Evolutionary conservation across 2,888 invertebrate genomes (phyloP), one percentile per base, ranked within the genome.

Genomic region (Yponomeuta cagnagella): DNA sequence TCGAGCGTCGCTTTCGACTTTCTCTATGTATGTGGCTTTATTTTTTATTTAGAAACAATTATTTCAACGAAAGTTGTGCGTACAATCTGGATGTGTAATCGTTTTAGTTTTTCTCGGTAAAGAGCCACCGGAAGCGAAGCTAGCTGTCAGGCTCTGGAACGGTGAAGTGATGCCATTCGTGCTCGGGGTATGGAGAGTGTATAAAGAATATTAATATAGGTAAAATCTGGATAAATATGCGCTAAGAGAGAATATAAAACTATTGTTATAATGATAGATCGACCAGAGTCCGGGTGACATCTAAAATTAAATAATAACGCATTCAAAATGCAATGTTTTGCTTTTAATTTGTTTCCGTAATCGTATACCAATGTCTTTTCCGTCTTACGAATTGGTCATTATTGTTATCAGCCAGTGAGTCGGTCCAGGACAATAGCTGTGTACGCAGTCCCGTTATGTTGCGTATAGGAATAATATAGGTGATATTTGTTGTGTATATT

Each of bases 401-500:
- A 15, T 58, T 58, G 52, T 58, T 43, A 43, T 43, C 43, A 43
- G 43, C 43, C 43, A 43, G 43, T 8, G 43, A 8, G 43, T 43
- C 43, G 6, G 43, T 43, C 8, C 5, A 43, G 6, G 43, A 43
- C 43, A 43, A 43, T 43, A 43, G 43, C 43, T 43, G 43, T 43
- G 43, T 43, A 43, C 43, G 43, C 43, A 43, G 43, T 43, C 8
- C 9, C 43, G 9, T 43, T 43, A 43, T 43, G 43, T 43, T 43
- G 43, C 43, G 43, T 58, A 1, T 58, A 58, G 15, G 15, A 15
- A 8, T 58, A 58, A 58, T 58, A 58, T 58, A 58, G 15, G 12
- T 23, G 12, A 31, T n/a, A 64, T 64, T 64, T 64, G 64, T 84
- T 83, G 80, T 84, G 82, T 82, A 82, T 82, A 84, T 81, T 74